A percentile compares a stretch with the other conserved stretches of the same genome.
Evolutionary conservation across 2,113 vertebrate species (phyloP).

Genomic region (Strix uralensis): DNA sequence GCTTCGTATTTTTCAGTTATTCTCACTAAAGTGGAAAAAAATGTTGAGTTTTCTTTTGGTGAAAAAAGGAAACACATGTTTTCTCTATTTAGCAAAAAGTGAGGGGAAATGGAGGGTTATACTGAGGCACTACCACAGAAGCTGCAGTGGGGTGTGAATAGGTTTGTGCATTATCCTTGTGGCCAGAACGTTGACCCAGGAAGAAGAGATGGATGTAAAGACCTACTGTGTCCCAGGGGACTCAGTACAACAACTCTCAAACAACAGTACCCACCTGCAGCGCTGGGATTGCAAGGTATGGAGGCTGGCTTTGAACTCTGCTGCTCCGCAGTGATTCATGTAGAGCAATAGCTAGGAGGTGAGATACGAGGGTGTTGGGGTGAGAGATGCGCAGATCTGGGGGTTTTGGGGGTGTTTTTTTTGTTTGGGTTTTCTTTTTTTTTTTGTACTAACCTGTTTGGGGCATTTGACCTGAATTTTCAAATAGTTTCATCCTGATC

Average conservation of each 20-base stretch:
- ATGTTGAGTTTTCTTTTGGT: neutral
- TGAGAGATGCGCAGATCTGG: neutral
- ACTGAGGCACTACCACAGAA: neutral
- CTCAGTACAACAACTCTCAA: too few relatives aligned
- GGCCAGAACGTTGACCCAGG: neutral
- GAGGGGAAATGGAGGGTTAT: neutral
- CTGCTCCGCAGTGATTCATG: neutral
- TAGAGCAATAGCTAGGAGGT: neutral
- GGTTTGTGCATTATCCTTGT: neutral
- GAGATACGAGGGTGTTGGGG: neutral
- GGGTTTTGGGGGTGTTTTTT: too few relatives aligned
- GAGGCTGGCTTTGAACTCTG: neutral
- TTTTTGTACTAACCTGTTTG: neutral
- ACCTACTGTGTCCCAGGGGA: neutral
- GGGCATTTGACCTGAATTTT: neutral
- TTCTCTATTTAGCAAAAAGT: neutral
- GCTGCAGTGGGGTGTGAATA: neutral
- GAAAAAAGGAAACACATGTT: neutral
- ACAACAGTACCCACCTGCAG: rapidly evolving
- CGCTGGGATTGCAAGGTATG: neutral
- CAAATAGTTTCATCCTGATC: neutral
- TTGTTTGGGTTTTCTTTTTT: neutral
- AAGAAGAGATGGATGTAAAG: neutral
- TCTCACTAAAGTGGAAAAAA: neutral
- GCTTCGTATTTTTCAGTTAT: neutral